phyloP scores from a whole-genome alignment of 2,888 invertebrate species.

The Phortica okadai region DNA sequence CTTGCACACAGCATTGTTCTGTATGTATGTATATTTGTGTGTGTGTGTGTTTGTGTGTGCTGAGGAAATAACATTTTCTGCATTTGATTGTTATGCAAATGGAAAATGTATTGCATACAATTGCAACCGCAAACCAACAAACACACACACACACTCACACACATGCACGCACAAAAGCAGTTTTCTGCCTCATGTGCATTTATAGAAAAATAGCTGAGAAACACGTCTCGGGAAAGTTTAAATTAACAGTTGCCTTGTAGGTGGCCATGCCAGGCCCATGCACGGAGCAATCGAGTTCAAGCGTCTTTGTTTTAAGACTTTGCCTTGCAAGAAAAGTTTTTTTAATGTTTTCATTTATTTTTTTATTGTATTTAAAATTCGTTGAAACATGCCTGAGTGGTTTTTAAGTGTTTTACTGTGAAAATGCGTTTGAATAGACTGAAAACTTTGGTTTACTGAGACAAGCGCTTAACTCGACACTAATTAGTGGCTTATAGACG shows the following conservation, averaged over 20 bases:
- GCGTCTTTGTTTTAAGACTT: too few species aligned
- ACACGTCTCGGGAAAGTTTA: neutral
- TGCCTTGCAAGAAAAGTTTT: neutral
- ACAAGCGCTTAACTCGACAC: too few species aligned
- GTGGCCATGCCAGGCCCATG: neutral
- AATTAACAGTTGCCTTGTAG: neutral
- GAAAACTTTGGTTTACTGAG: too few species aligned
- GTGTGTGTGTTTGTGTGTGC: conserved; percentile 18
- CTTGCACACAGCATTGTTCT: conserved; percentile 54
- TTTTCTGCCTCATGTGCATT: neutral
- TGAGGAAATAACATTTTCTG: conserved; percentile 43
- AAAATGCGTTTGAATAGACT: too few species aligned
- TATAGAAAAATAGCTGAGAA: neutral
- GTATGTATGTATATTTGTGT: conserved; percentile 39
- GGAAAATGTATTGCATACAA: conserved; percentile 30
- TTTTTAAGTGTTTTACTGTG: too few species aligned
- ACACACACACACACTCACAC: conserved; percentile 12
- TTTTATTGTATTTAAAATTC: conserved; percentile 30
- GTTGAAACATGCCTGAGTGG: too few species aligned
- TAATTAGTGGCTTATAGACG: too few species aligned
- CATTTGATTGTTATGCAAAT: conserved; percentile 43
- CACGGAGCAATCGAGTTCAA: neutral
- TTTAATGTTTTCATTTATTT: conserved; percentile 40
- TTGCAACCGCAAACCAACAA: conserved; percentile 12
- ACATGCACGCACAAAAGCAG: neutral